Evolutionary conservation across 2,888 invertebrate species (phyloP), one percentile per base, ranked within the genome.

Genomic region (Lochmaea crataegi): DNA sequence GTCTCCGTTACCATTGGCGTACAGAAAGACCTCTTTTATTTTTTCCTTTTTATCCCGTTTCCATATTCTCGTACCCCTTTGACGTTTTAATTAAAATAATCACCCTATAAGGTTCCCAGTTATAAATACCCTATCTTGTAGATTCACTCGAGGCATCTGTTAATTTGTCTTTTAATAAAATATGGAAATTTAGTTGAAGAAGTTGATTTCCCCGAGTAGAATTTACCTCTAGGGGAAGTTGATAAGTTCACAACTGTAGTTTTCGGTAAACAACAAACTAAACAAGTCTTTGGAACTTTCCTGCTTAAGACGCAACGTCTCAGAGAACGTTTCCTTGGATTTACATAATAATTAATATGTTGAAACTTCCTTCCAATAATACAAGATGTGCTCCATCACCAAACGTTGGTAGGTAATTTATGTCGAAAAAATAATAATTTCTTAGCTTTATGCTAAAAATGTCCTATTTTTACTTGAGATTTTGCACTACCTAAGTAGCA

Each of bases 1-100:
- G 73, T 69, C 73, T 71, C 70, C 69, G n/a, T 60, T 69, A 16
- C 48, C 74, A 72, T 65, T 72, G 72, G 65, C 76, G 72, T 65
- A 65, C 64, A 48, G 14, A 58, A 3, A 71, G 58, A 18, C 1
- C 18, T 22, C 18, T 16, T 56, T n/a, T 18, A 16, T 56, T 22
- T 56, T n/a, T 45, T 45, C 1, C 2, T 38, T 5, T 5, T 32
- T 26, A 42, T 42, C 42, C 2, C 42, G 18, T 56, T 53, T 10
- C 16, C 53, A 9, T 53, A 16, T 53, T 53, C 11, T 56, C 22
- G 16, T 16, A 16, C 10, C 9, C 9, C 10, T 56, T 56, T 16
- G 16, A 18, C 51, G 51, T 51, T 51, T 51, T n/a, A 7, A n/a
- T 51, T 51, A 26, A 26, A 57, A 57, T 22, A 12, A 6, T 26